phyloP scores from a whole-genome alignment of 2,113 vertebrate species.

The Prionailurus bengalensis region DNA sequence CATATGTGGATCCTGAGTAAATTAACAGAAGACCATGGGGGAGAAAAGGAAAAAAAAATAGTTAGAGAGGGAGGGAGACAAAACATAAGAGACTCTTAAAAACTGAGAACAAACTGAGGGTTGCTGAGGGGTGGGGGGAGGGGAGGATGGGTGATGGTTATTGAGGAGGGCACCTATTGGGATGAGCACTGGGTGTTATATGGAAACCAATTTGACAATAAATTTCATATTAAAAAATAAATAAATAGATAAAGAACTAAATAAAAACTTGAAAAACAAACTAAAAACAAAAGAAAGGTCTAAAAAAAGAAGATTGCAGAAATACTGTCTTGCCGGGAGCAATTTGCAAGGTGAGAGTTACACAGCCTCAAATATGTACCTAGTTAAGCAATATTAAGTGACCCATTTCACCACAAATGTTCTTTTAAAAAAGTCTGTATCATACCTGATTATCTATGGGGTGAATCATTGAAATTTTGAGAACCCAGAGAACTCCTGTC shows the following conservation, averaged over 20 bases:
- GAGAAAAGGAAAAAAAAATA: too few species aligned
- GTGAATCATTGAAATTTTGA: background rate
- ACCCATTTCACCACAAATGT: accelerated
- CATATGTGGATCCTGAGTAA: too few species aligned
- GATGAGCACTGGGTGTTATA: too few species aligned
- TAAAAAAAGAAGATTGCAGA: background rate
- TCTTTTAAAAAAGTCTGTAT: background rate
- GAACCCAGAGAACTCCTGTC: background rate
- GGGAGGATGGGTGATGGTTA: too few species aligned
- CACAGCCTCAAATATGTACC: background rate
- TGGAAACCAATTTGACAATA: too few species aligned
- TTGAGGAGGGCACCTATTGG: too few species aligned
- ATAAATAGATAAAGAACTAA: background rate
- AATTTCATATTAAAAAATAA: background rate
- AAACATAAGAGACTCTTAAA: too few species aligned
- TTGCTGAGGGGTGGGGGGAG: too few species aligned
- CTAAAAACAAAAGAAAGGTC: too few species aligned
- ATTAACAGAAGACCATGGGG: too few species aligned
- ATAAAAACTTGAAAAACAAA: background rate
- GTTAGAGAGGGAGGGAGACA: too few species aligned
- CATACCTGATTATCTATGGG: background rate
- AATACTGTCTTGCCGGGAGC: background rate
- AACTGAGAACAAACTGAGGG: too few species aligned
- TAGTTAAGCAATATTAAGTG: background rate
- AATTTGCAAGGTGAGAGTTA: background rate